Percentiles rank a stretch among this genome's conserved stretches.
These are phyloP conservation scores for Cynocephalus volans DNA, from an alignment of 2,113 vertebrate genomes.

Conservation along the genomic window DNA sequence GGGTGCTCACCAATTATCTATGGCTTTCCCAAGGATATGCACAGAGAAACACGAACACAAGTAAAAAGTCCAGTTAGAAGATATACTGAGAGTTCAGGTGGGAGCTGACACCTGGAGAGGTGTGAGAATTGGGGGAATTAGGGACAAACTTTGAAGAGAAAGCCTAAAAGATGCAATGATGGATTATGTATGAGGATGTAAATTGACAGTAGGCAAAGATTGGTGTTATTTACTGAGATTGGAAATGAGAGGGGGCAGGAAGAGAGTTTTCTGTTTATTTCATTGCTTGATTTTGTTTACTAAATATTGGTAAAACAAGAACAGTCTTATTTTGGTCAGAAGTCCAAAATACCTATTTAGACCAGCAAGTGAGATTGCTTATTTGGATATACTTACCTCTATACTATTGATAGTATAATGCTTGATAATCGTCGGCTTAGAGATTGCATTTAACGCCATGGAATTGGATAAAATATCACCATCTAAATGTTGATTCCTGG, in stretches of 20 bases:
- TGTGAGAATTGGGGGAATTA: neutral
- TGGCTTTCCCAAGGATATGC: neutral
- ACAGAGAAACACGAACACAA: neutral
- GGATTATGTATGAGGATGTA: neutral
- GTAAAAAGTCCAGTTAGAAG: neutral
- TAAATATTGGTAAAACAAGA: neutral
- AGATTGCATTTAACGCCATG: neutral
- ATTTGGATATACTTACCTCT: neutral
- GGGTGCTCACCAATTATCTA: no score
- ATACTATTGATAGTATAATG: neutral
- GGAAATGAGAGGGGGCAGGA: neutral
- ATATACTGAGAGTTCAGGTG: rapidly evolving
- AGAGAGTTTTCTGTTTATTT: neutral
- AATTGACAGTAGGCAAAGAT: neutral
- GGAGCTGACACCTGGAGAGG: neutral
- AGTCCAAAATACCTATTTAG: neutral
- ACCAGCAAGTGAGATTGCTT: neutral
- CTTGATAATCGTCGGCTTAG: neutral
- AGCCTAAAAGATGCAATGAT: neutral
- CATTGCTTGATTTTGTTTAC: neutral
- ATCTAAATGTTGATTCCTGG: neutral
- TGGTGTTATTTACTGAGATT: neutral
- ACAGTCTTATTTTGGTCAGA: neutral
- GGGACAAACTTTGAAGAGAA: neutral
- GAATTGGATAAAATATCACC: neutral